These are phyloP conservation scores for Nesogale talazaci DNA, from an alignment of 2,113 vertebrate species.

Conservation along the genomic window DNA sequence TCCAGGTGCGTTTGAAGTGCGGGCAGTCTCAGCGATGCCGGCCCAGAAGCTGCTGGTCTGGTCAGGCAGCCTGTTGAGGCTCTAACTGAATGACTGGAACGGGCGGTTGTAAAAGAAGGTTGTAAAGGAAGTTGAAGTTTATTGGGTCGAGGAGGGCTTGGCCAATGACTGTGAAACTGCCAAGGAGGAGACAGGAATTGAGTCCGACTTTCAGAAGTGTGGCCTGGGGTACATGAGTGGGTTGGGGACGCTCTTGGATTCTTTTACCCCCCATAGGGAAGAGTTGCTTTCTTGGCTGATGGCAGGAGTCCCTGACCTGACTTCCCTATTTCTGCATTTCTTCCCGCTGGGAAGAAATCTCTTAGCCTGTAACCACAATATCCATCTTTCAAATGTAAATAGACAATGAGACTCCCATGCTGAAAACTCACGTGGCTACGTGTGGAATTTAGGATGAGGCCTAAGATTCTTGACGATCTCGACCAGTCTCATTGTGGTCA, in stretches of 20 bases:
- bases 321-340: not conserved
- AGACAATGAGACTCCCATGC: not conserved
- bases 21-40: not conserved
- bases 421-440: not conserved
- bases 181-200: not conserved
- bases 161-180: not conserved
- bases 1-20: not conserved
- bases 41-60: not conserved
- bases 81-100: not conserved
- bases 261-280: rapidly evolving
- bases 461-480: not conserved
- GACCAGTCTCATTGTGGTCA: not conserved
- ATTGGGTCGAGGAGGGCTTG: not conserved
- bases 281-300: not conserved
- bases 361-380: not conserved
- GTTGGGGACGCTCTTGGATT: not conserved
- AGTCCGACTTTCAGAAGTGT: not conserved
- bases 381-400: not conserved
- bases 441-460: not conserved
- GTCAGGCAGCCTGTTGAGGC: not conserved
- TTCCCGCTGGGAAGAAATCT: not conserved
- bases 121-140: not conserved
- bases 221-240: not conserved
- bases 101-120: not conserved
- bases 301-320: not conserved